Conservation (phyloP, 2,888 invertebrate species). For the Brachylomia viminalis region DNA sequence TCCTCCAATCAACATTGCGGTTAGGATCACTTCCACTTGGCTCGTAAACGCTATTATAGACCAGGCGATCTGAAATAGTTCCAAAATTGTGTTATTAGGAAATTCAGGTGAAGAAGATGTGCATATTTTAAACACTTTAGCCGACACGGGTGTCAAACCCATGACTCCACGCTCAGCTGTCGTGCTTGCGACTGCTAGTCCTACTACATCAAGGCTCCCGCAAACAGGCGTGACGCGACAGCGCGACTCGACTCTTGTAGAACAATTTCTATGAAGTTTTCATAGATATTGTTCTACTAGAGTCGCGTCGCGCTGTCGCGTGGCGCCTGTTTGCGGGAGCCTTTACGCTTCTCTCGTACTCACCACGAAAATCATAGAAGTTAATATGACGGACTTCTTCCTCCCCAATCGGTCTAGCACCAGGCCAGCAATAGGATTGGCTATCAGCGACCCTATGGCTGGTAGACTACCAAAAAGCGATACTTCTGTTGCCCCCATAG, state of each 20-base stretch:
- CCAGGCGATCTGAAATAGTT: slow-evolving; percentile 78
- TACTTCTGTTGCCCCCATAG: slow-evolving; percentile 78
- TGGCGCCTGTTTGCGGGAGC: too few relatives aligned
- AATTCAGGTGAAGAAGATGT: neutral
- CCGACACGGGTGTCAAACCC: too few relatives aligned
- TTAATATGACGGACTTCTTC: slow-evolving; percentile 72
- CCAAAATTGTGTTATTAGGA: neutral
- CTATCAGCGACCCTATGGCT: slow-evolving; percentile 76
- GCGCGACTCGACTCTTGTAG: too few relatives aligned
- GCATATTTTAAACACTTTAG: neutral
- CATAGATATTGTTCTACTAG: too few relatives aligned
- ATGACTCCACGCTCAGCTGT: too few relatives aligned
- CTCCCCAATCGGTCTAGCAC: slow-evolving; percentile 77
- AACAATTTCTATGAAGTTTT: too few relatives aligned
- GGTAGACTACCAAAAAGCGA: slow-evolving; percentile 79
- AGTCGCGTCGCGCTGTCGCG: too few relatives aligned
- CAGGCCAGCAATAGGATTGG: slow-evolving; percentile 74
- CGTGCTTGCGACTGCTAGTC: too few relatives aligned
- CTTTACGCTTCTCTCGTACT: slow-evolving; percentile 57
- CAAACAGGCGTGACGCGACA: too few relatives aligned
- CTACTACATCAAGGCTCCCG: too few relatives aligned
- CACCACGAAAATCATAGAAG: slow-evolving; percentile 74
- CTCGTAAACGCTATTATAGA: slow-evolving; percentile 70
- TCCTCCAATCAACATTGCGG: slow-evolving; percentile 78
- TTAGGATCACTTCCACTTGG: slow-evolving; percentile 76